Evolutionary conservation across 2,797 vertebrate species (phyloP).

Genomic region (Clarias fuscus): DNA sequence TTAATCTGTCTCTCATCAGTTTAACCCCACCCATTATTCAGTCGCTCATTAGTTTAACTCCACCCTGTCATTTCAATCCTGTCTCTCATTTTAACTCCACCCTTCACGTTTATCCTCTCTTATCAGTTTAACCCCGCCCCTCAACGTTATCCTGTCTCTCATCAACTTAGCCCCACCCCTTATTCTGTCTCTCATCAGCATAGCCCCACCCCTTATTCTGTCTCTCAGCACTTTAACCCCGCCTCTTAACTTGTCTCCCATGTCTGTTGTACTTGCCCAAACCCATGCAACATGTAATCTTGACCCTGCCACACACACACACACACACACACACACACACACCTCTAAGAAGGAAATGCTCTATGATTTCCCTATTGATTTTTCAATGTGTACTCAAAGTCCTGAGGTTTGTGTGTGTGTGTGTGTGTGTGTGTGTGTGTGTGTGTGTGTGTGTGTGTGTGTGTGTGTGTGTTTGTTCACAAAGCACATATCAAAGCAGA

Average conservation of each 20-base stretch:
- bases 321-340: slow-evolving; percentile 22
- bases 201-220: background rate
- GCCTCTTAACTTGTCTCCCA: background rate
- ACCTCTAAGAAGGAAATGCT: background rate
- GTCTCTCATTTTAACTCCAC: too few relatives aligned
- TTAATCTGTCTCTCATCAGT: background rate
- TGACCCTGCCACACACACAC: slow-evolving; percentile 44
- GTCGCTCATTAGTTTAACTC: background rate
- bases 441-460: slow-evolving; percentile 10
- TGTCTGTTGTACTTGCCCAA: too few relatives aligned
- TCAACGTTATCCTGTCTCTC: too few relatives aligned
- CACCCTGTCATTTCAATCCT: background rate
- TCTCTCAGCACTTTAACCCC: background rate
- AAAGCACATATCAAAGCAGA: slow-evolving; percentile 17
- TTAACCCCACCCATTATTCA: background rate
- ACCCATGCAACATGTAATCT: background rate
- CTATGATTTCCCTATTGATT: slow-evolving; percentile 13
- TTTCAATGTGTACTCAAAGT: background rate
- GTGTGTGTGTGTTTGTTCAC: background rate
- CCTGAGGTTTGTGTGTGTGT: background rate
- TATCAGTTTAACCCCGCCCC: background rate
- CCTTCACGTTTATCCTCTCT: background rate
- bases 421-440: background rate
- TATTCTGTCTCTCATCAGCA: background rate
- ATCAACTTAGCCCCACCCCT: background rate